Evolutionary conservation across 2,888 invertebrate species (phyloP).

Genomic region (Pyralis farinalis): DNA sequence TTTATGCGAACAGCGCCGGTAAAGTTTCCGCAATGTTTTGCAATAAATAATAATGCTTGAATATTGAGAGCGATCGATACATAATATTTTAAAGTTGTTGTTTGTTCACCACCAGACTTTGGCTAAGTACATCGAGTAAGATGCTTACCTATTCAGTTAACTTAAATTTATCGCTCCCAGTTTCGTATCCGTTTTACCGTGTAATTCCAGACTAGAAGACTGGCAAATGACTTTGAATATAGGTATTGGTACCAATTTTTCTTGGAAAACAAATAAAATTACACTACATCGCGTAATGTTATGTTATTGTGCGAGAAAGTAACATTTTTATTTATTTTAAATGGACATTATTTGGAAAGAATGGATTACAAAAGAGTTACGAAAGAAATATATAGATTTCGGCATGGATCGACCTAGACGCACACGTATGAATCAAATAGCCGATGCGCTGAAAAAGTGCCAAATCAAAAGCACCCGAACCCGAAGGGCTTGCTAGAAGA

Average conservation of each 20-base stretch:
- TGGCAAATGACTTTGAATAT: constrained; percentile 1
- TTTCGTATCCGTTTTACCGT: constrained; percentile 2
- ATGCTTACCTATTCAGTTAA: constrained; percentile 8
- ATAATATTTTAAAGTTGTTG: constrained; percentile 45
- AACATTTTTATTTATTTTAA: background rate
- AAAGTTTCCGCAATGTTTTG: constrained; percentile 51
- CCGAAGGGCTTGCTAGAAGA: too few species aligned
- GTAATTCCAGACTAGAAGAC: constrained; percentile 3
- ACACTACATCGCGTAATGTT: background rate
- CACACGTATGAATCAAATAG: too few species aligned
- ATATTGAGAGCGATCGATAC: constrained; percentile 47
- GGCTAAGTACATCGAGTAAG: constrained; percentile 8
- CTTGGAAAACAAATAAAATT: background rate
- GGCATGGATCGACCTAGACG: too few species aligned
- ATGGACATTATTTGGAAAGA: background rate
- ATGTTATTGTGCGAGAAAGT: background rate
- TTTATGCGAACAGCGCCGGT: constrained; percentile 43
- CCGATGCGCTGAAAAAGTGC: too few species aligned
- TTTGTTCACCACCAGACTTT: constrained; percentile 25
- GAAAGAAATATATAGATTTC: too few species aligned
- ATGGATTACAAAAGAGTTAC: too few species aligned
- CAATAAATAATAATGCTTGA: constrained; percentile 56
- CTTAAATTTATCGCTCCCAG: constrained; percentile 7
- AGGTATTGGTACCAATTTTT: constrained; percentile 2
- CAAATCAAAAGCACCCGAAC: too few species aligned